Base-by-base conservation (phyloP, 2,888 invertebrate genomes). In the Euplagia quadripunctaria region DNA sequence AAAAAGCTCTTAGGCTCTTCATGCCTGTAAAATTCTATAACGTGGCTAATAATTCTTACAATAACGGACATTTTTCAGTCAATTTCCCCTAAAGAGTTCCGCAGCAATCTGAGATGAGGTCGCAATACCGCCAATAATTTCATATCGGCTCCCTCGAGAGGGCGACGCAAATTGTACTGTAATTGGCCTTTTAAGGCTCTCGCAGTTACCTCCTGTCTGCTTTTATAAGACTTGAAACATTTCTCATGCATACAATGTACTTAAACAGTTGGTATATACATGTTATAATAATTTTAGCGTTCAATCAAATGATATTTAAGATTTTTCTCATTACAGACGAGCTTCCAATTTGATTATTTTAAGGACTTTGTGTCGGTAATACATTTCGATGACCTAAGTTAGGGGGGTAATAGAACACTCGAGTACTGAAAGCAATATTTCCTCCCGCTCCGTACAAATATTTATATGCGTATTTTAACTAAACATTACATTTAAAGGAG, bases 171-270 rank as follows among this genome's bases (percentile, higher is more conserved):
- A 95, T 95, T 95, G 94, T 91, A 76, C 82, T 86, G 87, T 95
- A 95, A 95, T 95, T 95, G 95, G 87, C 94, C 95, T 95, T 95
- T 95, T 94, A 95, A 93, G 92, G 84, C 87, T 82, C 87, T 87
- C 89, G 86, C 90, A 89, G 88, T 89, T 88, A 86, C 90, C 91
- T 88, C 86, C 88, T 89, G 89, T 89, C 87, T 82, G 90, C 91
- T 92, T 92, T 92, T 90, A 92, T 88, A 61, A 31, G 61, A 31
- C 61, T 61, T 61, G 86, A 88, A 88, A 86, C 83, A 86, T 86
- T 81, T 46, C 43, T 43, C 31, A 14, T 61, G 61, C 61, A 61
- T 61, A 61, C 61, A 61, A 61, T 31, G 14, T 31, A 14, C 61
- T 61, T 14, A 61, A 31, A 61, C 14, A 5, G 14, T 14, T 1